These are phyloP conservation scores for human (Homo sapiens) DNA, from an alignment of 2,113 vertebrate species.

Conservation along the genomic window GRCh38 chr11:80912001-80912500, in stretches of 20 bases:
- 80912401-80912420: conserved; percentile 34
- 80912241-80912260: conserved; percentile 50
- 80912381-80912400: conserved; percentile 74
- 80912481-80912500: neutral
- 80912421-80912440: neutral
- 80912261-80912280: neutral
- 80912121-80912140: conserved; percentile 46
- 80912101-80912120: conserved; percentile 62
- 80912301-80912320: conserved; percentile 37
- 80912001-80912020: neutral
- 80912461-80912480: neutral
- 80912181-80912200: conserved; percentile 46
- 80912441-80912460: conserved; percentile 18
- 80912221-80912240: neutral
- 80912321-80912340: conserved; percentile 68
- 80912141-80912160: neutral
- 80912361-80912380: conserved; percentile 80
- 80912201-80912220: conserved; percentile 26
- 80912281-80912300: conserved; percentile 60
- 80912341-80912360: conserved; percentile 72
- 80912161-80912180: conserved; percentile 46
- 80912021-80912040: conserved; percentile 57
- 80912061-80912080: conserved; percentile 73
- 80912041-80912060: conserved; percentile 71
- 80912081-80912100: conserved; percentile 59